A percentile compares a stretch with the other conserved stretches of the same genome.
These are phyloP conservation scores for Campylorhamphus procurvoides DNA, from an alignment of 2,113 vertebrate genomes.

Conservation along the genomic window DNA sequence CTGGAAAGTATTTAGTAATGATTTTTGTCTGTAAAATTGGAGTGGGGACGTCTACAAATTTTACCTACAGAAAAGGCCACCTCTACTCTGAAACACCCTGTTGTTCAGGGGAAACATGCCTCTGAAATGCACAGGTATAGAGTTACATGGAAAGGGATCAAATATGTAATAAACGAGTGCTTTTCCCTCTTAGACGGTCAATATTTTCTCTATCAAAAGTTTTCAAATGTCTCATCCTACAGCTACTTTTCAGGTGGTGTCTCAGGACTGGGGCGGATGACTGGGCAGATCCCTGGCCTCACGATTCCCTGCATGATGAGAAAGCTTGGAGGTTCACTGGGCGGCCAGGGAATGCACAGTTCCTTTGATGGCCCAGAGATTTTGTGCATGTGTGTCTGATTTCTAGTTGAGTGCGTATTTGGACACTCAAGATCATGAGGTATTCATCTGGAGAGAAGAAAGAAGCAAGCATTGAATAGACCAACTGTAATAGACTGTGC, in stretches of 20 bases:
- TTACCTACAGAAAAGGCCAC: not conserved
- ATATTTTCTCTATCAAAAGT: not conserved
- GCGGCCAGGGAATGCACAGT: not conserved
- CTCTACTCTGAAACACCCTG: not conserved
- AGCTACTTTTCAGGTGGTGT: not conserved
- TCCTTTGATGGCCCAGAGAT: not conserved
- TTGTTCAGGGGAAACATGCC: not conserved
- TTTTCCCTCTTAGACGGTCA: not conserved
- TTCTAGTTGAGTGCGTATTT: not conserved
- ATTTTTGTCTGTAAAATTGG: not conserved
- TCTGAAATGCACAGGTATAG: not conserved
- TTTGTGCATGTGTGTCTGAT: rapidly evolving
- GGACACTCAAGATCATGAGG: not conserved
- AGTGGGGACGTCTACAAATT: not conserved
- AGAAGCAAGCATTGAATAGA: not conserved
- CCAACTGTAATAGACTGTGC: not conserved
- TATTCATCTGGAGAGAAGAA: not conserved
- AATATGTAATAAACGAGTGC: not conserved
- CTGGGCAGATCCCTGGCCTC: not conserved
- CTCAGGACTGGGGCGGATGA: not conserved
- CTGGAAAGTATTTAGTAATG: slow-evolving; percentile 33
- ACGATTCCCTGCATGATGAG: rapidly evolving
- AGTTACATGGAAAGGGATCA: not conserved
- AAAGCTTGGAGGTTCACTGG: not conserved
- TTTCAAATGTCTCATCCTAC: not conserved